Conservation (phyloP, 2,113 vertebrate genomes). For the Esox niger region DNA sequence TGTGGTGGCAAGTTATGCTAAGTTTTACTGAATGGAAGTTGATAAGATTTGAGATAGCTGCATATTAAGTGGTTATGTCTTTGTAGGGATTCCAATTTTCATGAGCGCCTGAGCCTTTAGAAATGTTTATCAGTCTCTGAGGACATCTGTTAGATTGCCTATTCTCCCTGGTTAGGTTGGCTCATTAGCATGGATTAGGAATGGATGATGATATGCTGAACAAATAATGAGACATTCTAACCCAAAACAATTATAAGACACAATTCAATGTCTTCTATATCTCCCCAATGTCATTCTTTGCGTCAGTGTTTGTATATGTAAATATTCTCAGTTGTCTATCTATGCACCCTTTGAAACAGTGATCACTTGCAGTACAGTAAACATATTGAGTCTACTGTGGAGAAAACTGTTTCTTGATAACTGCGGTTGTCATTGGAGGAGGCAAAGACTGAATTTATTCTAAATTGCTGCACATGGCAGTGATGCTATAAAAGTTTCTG, state of each 20-base stretch:
- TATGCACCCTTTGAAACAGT: conserved; percentile 12
- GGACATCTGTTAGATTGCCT: background rate
- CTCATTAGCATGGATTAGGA: background rate
- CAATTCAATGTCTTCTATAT: conserved; percentile 8
- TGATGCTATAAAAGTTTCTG: conserved; percentile 17
- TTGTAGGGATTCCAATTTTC: background rate
- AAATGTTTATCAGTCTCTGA: background rate
- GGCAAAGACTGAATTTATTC: conserved; percentile 4
- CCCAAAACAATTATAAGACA: conserved; percentile 15
- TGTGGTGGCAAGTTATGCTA: no score
- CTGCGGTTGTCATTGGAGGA: conserved; percentile 17
- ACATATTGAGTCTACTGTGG: conserved; percentile 23
- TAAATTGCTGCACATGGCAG: conserved; percentile 9
- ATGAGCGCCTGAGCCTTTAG: background rate
- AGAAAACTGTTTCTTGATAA: conserved; percentile 5
- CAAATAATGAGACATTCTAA: conserved; percentile 22
- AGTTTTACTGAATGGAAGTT: no score
- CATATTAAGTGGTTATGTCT: no score
- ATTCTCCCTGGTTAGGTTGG: background rate
- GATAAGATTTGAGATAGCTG: no score
- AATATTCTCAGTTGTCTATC: conserved; percentile 12
- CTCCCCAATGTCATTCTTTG: background rate
- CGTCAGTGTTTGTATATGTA: background rate
- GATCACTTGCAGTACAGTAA: background rate
- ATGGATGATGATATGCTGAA: conserved; percentile 16